These are phyloP conservation scores for Hydrolagus colliei DNA, from an alignment of 2,797 vertebrate species.

Conservation along the genomic window DNA sequence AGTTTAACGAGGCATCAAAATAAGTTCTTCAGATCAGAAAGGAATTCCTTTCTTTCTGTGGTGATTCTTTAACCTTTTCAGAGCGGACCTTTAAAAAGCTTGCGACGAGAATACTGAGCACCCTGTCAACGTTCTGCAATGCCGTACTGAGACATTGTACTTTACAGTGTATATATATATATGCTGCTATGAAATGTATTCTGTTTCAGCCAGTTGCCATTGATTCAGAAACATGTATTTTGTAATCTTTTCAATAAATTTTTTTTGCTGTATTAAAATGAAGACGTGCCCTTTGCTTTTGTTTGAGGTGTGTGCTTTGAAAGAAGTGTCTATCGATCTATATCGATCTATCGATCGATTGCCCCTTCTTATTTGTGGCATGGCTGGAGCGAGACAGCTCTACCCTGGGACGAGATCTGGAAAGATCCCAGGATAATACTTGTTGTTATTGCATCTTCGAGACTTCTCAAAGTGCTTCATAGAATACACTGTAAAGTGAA, in stretches of 20 bases:
- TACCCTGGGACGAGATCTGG: too few relatives aligned
- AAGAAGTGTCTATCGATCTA: too few relatives aligned
- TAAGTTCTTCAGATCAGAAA: slow-evolving; percentile 4
- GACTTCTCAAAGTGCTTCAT: too few relatives aligned
- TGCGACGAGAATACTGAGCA: slow-evolving; percentile 30
- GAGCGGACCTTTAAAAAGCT: slow-evolving; percentile 25
- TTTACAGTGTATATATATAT: slow-evolving; percentile 31
- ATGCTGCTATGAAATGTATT: slow-evolving; percentile 32
- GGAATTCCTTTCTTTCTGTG: not conserved
- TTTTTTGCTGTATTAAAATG: slow-evolving; percentile 27
- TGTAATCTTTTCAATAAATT: slow-evolving; percentile 32
- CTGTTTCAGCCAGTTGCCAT: slow-evolving; percentile 27
- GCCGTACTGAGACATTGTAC: slow-evolving; percentile 23
- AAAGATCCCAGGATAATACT: too few relatives aligned
- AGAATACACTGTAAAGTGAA: too few relatives aligned
- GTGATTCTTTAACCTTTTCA: slow-evolving; percentile 22
- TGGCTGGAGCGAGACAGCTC: too few relatives aligned
- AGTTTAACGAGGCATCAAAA: slow-evolving; percentile 22
- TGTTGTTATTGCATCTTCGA: too few relatives aligned
- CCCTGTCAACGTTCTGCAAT: slow-evolving; percentile 29
- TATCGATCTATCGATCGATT: too few relatives aligned
- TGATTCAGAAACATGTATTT: slow-evolving; percentile 32
- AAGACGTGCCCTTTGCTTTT: not conserved
- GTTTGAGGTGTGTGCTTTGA: not conserved
- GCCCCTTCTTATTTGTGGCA: too few relatives aligned